Evolutionary conservation across 2,888 invertebrate genomes (phyloP).

Genomic region (Idaea biselata): DNA sequence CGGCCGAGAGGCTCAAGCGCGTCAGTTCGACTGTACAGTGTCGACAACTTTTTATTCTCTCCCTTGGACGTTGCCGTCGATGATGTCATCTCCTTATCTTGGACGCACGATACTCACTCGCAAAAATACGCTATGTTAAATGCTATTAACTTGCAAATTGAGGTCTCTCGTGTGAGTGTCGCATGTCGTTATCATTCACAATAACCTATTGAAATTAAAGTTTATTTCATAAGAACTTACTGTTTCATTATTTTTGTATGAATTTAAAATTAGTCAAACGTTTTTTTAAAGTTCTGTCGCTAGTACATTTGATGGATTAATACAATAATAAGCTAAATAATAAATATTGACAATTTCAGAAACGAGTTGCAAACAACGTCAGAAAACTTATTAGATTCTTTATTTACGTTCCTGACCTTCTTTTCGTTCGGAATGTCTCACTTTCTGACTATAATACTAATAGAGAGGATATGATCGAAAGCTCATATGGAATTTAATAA

Average conservation of each 20-base stretch:
- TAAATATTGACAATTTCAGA: neutral
- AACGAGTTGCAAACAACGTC: neutral
- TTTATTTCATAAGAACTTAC: neutral
- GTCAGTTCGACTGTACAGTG: slow-evolving; percentile 44
- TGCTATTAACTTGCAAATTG: slow-evolving; percentile 38
- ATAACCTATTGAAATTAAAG: slow-evolving; percentile 17
- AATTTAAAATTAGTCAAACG: neutral
- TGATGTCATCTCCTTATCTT: slow-evolving; percentile 66
- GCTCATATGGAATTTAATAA: slow-evolving; percentile 49
- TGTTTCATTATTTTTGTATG: neutral
- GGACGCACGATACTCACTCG: slow-evolving; percentile 33
- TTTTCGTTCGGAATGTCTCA: neutral
- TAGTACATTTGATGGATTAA: neutral
- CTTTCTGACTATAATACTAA: neutral
- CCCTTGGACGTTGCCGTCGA: slow-evolving; percentile 52
- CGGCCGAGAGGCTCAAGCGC: slow-evolving; percentile 49
- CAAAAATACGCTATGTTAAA: slow-evolving; percentile 38
- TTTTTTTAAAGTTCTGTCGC: neutral
- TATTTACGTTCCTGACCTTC: neutral
- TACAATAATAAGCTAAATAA: no score
- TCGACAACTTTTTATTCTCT: slow-evolving; percentile 50
- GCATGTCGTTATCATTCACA: slow-evolving; percentile 14
- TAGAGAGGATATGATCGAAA: slow-evolving; percentile 3
- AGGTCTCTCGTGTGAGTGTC: slow-evolving; percentile 1
- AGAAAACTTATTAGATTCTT: neutral